phyloP scores from a whole-genome alignment of 53 echinoderm and acorn worm species.

The Echinometra lucunter region DNA sequence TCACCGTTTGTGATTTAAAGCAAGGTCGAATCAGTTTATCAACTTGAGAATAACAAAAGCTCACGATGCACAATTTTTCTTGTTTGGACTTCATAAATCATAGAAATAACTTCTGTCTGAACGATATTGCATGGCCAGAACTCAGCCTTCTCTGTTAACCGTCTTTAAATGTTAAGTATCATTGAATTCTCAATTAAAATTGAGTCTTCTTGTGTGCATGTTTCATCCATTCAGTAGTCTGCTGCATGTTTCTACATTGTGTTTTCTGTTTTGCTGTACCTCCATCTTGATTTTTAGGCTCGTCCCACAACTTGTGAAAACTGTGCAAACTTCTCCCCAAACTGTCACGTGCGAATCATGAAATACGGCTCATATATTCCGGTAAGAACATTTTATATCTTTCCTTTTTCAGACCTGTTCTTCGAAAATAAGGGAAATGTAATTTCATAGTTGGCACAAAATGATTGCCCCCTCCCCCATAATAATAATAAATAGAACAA shows the following conservation, averaged over 20 bases:
- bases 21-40: no score
- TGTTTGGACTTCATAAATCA: no score
- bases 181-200: background rate
- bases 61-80: no score
- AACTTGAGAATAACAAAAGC: no score
- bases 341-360: conserved; percentile 67
- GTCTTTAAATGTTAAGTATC: conserved; percentile 46
- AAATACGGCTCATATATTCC: conserved; percentile 61
- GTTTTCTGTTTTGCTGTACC: conserved; percentile 68
- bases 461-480: background rate
- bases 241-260: conserved; percentile 62
- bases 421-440: conserved; percentile 13
- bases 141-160: no score
- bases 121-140: no score
- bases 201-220: conserved; percentile 49
- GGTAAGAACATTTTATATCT: conserved; percentile 41
- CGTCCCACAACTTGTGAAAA: conserved; percentile 68
- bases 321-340: conserved; percentile 68
- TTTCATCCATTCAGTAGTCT: conserved; percentile 42
- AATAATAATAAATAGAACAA: background rate
- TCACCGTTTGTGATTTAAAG: no score
- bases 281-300: conserved; percentile 62
- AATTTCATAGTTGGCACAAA: background rate
- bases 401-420: conserved; percentile 30
- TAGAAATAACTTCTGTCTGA: no score